These are phyloP conservation scores for Cromileptes altivelis DNA, from an alignment of 2,113 vertebrate species.

Conservation along the genomic window DNA sequence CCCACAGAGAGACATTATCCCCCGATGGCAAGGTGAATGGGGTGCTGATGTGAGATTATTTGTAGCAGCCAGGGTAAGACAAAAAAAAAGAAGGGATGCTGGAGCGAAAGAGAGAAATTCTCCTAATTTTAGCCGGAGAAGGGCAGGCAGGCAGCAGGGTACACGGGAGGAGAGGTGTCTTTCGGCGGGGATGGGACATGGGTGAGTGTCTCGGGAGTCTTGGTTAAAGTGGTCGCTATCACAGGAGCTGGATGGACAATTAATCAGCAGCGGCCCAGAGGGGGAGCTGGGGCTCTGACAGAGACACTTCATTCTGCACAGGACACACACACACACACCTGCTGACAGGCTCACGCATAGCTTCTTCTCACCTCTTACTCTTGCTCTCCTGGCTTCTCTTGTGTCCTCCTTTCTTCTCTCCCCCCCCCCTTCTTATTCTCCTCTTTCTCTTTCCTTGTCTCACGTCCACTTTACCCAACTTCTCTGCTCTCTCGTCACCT, in stretches of 20 bases:
- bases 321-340: conserved; percentile 67
- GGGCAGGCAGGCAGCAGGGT: conserved; percentile 58
- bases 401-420: conserved; percentile 18
- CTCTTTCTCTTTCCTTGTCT: not conserved
- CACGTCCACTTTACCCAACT: no score
- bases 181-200: conserved; percentile 71
- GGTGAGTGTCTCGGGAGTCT: conserved; percentile 80
- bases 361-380: conserved; percentile 45
- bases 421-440: not conserved
- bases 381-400: conserved; percentile 22
- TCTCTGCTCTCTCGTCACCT: not conserved
- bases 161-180: conserved; percentile 54
- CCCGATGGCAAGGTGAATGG: conserved; percentile 86
- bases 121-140: conserved; percentile 79
- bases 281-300: conserved; percentile 77
- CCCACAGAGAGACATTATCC: conserved; percentile 81
- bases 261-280: conserved; percentile 83
- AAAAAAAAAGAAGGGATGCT: not conserved
- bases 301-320: conserved; percentile 81
- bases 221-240: conserved; percentile 83
- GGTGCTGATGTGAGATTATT: conserved; percentile 83
- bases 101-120: conserved; percentile 27
- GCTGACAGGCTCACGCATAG: conserved; percentile 60
- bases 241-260: conserved; percentile 82
- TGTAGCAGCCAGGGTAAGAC: conserved; percentile 64